Evolutionary conservation across 2,113 vertebrate species (phyloP).

Genomic region (Noctilio leporinus): DNA sequence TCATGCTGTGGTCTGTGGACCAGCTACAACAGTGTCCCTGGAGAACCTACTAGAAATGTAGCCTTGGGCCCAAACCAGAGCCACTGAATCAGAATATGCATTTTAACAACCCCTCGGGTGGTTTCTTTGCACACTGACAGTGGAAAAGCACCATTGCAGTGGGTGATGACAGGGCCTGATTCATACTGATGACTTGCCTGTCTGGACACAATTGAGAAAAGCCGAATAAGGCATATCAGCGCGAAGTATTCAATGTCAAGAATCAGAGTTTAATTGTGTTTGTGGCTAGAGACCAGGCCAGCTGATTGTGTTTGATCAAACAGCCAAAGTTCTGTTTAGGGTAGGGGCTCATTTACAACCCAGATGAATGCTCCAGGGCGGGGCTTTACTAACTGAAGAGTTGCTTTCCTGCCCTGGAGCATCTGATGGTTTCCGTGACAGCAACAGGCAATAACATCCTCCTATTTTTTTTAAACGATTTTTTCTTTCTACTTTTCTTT

Average conservation of each 20-base stretch:
- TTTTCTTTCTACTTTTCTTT: background rate
- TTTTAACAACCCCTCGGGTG: background rate
- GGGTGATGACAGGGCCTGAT: background rate
- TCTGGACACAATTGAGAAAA: background rate
- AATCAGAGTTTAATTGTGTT: background rate
- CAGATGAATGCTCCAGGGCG: background rate
- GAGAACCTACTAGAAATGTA: background rate
- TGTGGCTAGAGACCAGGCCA: background rate
- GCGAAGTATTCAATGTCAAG: background rate
- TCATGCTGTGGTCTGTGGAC: background rate
- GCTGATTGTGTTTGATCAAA: background rate
- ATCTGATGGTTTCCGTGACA: constrained; percentile 52
- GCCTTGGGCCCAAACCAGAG: background rate
- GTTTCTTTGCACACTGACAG: fast-evolving
- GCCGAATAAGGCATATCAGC: fast-evolving
- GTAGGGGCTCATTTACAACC: background rate
- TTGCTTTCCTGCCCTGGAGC: background rate
- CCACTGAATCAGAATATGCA: background rate
- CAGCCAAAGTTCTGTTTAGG: background rate
- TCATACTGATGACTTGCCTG: background rate
- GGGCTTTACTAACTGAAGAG: no score
- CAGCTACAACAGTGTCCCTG: fast-evolving
- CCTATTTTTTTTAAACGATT: background rate
- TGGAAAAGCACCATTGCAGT: background rate
- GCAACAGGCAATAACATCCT: background rate